Conservation (phyloP, 2,113 vertebrate genomes). For the Eulemur rufifrons region DNA sequence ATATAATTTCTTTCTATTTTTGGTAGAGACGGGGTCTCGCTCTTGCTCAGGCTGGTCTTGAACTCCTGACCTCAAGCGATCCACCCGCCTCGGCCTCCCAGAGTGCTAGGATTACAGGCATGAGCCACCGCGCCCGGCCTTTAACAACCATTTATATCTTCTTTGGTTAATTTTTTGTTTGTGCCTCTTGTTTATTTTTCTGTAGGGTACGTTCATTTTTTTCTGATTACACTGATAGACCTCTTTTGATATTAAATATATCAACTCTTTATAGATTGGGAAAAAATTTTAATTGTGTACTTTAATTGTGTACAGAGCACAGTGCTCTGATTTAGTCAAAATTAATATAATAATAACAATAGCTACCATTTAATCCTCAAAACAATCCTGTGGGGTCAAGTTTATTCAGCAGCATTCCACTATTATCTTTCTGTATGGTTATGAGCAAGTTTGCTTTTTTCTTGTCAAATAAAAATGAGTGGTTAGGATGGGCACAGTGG, state of each 20-base stretch:
- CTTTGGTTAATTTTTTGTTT: conserved; percentile 16
- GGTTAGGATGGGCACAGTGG: too few species aligned
- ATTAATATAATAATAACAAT: background rate
- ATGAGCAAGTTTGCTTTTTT: background rate
- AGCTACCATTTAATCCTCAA: background rate
- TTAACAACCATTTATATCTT: background rate
- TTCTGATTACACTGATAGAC: background rate
- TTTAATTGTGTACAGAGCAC: background rate
- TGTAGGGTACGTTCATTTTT: background rate
- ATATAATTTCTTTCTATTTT: too few species aligned
- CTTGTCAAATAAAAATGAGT: background rate
- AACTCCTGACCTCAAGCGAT: too few species aligned
- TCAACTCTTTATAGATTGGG: background rate
- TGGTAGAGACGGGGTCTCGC: too few species aligned
- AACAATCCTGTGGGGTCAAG: background rate
- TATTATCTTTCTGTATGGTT: background rate
- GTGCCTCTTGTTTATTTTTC: background rate
- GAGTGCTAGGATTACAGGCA: too few species aligned
- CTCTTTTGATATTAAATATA: background rate
- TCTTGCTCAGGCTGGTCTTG: too few species aligned
- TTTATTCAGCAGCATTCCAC: background rate
- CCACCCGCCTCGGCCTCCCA: too few species aligned
- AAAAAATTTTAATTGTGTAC: background rate
- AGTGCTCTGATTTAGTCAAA: background rate
- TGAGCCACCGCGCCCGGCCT: background rate